phyloP scores from a whole-genome alignment of 2,888 invertebrate genomes.

The Microdon myrmicae region DNA sequence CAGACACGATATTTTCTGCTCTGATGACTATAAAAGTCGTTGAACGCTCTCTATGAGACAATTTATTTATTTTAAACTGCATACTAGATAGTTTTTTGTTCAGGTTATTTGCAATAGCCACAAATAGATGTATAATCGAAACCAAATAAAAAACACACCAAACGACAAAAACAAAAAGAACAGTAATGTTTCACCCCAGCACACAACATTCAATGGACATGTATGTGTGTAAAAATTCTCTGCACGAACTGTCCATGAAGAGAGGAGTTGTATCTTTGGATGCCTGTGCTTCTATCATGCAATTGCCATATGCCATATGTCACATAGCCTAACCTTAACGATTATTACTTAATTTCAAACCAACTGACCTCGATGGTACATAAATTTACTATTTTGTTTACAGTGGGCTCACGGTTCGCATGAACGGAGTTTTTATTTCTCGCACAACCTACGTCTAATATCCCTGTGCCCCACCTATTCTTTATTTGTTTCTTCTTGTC shows the following conservation, averaged over 20 bases:
- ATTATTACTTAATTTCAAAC: conserved; percentile 50
- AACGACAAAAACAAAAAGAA: conserved; percentile 4
- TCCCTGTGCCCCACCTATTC: no score
- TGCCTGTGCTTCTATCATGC: conserved; percentile 29
- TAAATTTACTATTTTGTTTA: conserved; percentile 47
- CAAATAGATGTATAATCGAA: conserved; percentile 37
- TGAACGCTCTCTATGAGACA: conserved; percentile 44
- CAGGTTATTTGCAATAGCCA: conserved; percentile 29
- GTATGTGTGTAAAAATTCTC: conserved; percentile 31
- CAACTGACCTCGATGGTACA: conserved; percentile 52
- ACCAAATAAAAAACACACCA: conserved; percentile 16
- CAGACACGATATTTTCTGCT: conserved; percentile 49
- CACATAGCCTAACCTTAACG: conserved; percentile 50
- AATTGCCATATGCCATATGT: conserved; percentile 33
- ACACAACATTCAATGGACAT: conserved; percentile 11
- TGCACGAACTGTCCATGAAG: conserved; percentile 23
- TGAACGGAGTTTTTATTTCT: no score
- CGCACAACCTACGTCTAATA: no score
- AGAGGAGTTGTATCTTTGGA: conserved; percentile 11
- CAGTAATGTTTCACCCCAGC: no score
- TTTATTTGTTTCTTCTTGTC: no score
- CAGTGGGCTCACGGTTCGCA: conserved; percentile 31
- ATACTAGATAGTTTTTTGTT: conserved; percentile 9
- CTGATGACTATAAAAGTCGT: conserved; percentile 53
- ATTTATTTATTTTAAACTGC: conserved; percentile 10